Conservation (phyloP, 2,113 vertebrate species). For the Notothenia coriiceps region DNA sequence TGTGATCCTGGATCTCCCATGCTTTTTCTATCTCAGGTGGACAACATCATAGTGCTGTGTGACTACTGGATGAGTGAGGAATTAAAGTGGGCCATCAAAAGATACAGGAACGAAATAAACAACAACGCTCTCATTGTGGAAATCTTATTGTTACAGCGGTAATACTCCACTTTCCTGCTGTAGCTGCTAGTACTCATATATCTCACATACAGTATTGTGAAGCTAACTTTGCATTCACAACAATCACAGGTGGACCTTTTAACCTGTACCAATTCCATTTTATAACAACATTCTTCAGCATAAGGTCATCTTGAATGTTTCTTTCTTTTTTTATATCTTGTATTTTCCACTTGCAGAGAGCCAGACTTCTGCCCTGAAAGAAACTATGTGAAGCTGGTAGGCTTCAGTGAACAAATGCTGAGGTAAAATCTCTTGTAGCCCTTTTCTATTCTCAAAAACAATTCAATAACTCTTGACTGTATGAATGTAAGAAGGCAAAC, state of each 20-base stretch:
- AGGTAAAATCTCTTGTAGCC: constrained; percentile 73
- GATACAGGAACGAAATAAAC: constrained; percentile 77
- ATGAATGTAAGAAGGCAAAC: not conserved
- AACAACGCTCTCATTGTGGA: constrained; percentile 79
- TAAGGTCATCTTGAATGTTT: not conserved
- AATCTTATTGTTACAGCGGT: constrained; percentile 34
- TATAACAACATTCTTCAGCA: not conserved
- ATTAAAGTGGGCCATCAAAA: not conserved
- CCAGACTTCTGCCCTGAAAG: fast-evolving
- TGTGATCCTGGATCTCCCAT: not conserved
- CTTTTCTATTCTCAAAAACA: not conserved
- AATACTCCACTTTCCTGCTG: not conserved
- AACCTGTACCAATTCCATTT: not conserved
- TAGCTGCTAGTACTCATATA: not conserved
- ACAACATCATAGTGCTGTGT: constrained; percentile 83
- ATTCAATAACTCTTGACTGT: not conserved
- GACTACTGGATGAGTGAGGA: fast-evolving
- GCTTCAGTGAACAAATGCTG: constrained; percentile 87
- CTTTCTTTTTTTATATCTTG: not conserved
- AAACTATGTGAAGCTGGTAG: constrained; percentile 70
- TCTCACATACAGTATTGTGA: not conserved
- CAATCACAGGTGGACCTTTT: not conserved
- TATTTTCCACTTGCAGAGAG: not conserved
- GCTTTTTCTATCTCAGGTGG: constrained; percentile 75
- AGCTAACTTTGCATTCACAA: not conserved